Percentiles rank a stretch among this genome's conserved stretches.
Conservation (phyloP, 2,113 vertebrate species). For the Plecturocebus donacophilus region DNA sequence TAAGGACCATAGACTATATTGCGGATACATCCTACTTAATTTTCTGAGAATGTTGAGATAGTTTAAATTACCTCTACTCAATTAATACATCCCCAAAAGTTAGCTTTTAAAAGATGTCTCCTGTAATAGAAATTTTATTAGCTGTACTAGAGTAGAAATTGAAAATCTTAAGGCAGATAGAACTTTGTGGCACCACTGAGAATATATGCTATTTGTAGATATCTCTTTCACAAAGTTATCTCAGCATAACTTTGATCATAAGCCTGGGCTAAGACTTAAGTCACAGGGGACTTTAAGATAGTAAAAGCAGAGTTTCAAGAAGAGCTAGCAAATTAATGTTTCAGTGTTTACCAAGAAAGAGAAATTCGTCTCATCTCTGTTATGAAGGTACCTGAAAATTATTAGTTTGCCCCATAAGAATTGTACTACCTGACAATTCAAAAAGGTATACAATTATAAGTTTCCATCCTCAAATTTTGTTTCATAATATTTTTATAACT, state of each 20-base stretch:
- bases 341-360: background rate
- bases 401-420: background rate
- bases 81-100: background rate
- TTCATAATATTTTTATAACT: background rate
- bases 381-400: background rate
- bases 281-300: background rate
- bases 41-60: background rate
- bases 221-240: background rate
- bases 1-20: background rate
- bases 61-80: background rate
- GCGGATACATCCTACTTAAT: background rate
- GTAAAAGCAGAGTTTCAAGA: background rate
- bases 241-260: background rate
- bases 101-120: background rate
- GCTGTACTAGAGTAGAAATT: background rate
- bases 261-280: background rate
- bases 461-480: background rate
- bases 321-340: background rate
- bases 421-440: background rate
- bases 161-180: background rate
- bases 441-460: background rate
- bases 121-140: conserved; percentile 3
- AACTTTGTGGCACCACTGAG: background rate
- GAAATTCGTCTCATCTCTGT: background rate
- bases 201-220: background rate